Evolutionary conservation across 2,113 vertebrate genomes (phyloP), one percentile per base, ranked within the genome.

Genomic region (Balaenoptera acutorostrata): DNA sequence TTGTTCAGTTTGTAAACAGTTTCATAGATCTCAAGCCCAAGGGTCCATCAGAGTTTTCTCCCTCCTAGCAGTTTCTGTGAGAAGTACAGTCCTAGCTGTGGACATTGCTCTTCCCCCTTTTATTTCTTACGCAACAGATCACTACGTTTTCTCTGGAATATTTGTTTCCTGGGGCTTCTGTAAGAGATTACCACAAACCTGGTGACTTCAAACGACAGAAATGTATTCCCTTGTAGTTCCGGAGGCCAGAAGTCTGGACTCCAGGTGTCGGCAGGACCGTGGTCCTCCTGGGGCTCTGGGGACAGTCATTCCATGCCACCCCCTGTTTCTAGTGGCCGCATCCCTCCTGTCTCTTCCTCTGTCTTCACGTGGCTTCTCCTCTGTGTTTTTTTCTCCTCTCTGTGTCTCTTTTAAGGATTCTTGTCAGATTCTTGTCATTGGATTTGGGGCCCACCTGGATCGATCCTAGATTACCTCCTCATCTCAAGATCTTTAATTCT

Each of bases 271-370:
- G 27, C 25, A 31, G 27, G 57, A 20, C 8, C 7, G 6, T 0
- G 0, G 12, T 33, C 9, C 27, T 69, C 23, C 33, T 5, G 10
- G n/a, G 55, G 29, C 39, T 36, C 6, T 39, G 33, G 61, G 36
- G 59, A 27, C 3, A 9, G 0, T 1, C 7, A 0, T 63, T 68
- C 8, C 3, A 0, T 17, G 27, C 52, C 31, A 36, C 0, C 66
- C n/a, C 81, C 17, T 46, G 15, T 21, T 49, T 23, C 4, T 20
- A 6, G 64, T 36, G 55, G 12, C 64, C 41, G 2, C 8, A 8
- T n/a, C 1, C 0, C 13, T 93, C 10, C 13, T 1, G 1, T 6
- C 49, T 82, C 63, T 46, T 41, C 63, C 23, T 63, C 8, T 2
- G 1, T 27, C 9, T 93, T 59, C 27, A 31, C 1, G 0, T 18